Evolutionary conservation across 1,140 invertebrate species (phyloP), one percentile per base, ranked within the genome.

Genomic region (Drosophila nasuta): DNA sequence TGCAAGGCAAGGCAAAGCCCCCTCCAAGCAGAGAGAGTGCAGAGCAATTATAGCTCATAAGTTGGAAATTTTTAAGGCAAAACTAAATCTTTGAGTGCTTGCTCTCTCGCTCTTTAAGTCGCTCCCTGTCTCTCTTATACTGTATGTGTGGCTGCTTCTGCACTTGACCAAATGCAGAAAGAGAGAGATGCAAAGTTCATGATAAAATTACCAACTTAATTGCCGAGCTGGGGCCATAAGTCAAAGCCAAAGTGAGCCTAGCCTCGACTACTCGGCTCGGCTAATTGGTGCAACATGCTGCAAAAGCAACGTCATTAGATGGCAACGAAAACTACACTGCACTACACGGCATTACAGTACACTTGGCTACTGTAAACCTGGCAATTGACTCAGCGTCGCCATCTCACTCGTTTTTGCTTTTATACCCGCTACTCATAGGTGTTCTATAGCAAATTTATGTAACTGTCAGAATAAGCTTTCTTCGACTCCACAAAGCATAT

Each of bases 141-240:
- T 41, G n/a, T 38, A 1, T 70, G 58, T 49, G 43, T 62, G 57
- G 20, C 5, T 60, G 56, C 28, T 1, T 59, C 13, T 71, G 46
- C 71, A 81, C 64, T 75, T 86, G 82, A 77, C 82, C 73, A 75
- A 64, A 73, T 63, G 60, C 45, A 58, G 10, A 41, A 6, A 38
- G 20, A 20, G 35, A 38, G 15, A 78, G 77, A 79, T 75, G 77
- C 77, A 83, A 88, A 88, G 85, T 89, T 88, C 73, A 88, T 88
- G 83, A 88, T 89, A 85, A 89, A 88, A 88, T 88, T 89, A 88
- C 76, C 75, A 85, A 81, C 81, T 85, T 89, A 88, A 88, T 88
- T 88, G 83, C 81, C 77, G 58, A 67, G 65, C 59, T 59, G 57
- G 62, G 71, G 57, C 57, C 62, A 75, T 75, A 75, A 81, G 75